phyloP scores from a whole-genome alignment of 2,888 invertebrate genomes.

The Idaea straminata region DNA sequence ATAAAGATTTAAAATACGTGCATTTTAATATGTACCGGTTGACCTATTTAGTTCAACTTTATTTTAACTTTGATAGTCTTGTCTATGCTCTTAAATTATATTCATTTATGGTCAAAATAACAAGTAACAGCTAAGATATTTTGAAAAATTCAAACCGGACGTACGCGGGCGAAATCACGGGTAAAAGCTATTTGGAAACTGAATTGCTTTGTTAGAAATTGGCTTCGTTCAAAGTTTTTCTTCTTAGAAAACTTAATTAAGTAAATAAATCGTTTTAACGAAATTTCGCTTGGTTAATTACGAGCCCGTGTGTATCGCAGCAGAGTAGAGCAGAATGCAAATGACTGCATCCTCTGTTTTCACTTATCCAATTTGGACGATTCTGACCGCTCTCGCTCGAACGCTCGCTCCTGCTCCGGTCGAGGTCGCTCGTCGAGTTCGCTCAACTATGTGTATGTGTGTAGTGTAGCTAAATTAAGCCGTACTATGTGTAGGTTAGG shows the following conservation, averaged over 20 bases:
- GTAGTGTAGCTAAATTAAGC: background rate
- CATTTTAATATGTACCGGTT: background rate
- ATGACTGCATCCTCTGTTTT: slow-evolving; percentile 24
- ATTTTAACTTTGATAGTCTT: background rate
- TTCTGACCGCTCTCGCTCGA: background rate
- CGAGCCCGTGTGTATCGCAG: slow-evolving; percentile 1
- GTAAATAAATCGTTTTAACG: background rate
- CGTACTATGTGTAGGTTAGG: background rate
- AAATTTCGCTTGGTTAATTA: background rate
- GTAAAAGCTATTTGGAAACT: no score
- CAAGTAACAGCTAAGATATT: no score
- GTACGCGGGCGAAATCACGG: no score
- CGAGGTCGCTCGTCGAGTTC: background rate
- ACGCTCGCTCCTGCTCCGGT: background rate
- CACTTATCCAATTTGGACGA: slow-evolving; percentile 29
- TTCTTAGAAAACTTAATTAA: background rate
- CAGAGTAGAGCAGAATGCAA: slow-evolving; percentile 23
- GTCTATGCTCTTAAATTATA: background rate
- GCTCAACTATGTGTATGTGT: background rate
- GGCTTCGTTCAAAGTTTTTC: background rate
- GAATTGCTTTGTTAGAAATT: background rate
- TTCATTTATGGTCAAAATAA: background rate
- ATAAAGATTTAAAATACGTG: background rate
- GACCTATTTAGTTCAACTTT: background rate
- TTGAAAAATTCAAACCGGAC: background rate